Conservation (phyloP, 92 coral and sea anemone species). For the Actinostola sp. region DNA sequence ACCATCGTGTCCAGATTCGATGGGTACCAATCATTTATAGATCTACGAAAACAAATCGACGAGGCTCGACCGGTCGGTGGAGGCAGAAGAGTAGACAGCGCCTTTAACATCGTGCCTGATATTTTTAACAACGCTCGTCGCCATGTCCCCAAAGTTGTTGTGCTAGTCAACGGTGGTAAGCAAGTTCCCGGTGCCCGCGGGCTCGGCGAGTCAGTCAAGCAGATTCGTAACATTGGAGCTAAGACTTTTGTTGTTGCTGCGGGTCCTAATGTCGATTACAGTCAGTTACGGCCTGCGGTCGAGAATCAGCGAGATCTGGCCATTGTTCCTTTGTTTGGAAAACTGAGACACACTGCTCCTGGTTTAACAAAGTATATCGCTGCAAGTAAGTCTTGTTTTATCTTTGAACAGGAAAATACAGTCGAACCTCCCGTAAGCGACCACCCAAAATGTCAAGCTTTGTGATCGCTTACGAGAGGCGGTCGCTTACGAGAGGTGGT, state of each 20-base stretch:
- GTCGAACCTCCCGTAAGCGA: no score
- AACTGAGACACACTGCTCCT: conserved; percentile 22
- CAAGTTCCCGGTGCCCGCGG: conserved; percentile 49
- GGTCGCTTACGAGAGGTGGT: no score
- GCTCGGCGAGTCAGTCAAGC: conserved; percentile 41
- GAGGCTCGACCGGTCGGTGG: conserved; percentile 54
- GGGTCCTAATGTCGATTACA: conserved; percentile 32
- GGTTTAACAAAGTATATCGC: conserved; percentile 13
- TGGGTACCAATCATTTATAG: conserved; percentile 19
- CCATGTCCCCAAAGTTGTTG: conserved; percentile 72
- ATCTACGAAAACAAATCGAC: conserved; percentile 25
- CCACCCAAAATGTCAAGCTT: no score
- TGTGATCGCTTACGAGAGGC: no score
- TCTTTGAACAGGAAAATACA: no score
- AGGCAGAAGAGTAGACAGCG: conserved; percentile 55
- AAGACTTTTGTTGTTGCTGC: conserved; percentile 36
- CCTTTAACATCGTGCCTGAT: conserved; percentile 34
- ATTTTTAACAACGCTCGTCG: conserved; percentile 60
- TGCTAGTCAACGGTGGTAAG: conserved; percentile 79
- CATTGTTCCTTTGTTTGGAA: conserved; percentile 17
- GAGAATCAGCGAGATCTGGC: conserved; percentile 27
- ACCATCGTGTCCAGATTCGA: conserved; percentile 43
- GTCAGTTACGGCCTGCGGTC: conserved; percentile 41
- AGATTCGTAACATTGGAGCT: conserved; percentile 45
- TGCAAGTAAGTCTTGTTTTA: conserved; percentile 27